These are phyloP conservation scores for Samia ricini DNA, from an alignment of 1,140 invertebrate genomes.

Conservation along the genomic window DNA sequence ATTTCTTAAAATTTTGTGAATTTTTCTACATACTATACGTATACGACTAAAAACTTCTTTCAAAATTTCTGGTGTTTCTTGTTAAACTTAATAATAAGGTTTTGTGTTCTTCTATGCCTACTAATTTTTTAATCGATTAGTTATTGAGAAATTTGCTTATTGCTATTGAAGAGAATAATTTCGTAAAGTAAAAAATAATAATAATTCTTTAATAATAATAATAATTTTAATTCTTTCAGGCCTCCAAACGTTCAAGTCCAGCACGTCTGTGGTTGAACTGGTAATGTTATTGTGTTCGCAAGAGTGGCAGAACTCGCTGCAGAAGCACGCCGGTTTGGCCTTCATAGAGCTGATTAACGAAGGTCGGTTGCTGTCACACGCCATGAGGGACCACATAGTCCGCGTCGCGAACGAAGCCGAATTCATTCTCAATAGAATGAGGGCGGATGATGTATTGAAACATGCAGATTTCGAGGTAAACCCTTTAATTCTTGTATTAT, in stretches of 20 bases:
- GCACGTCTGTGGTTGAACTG: constrained; percentile 97
- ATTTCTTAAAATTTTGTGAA: too few relatives aligned
- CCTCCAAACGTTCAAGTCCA: constrained; percentile 97
- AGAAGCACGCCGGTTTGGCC: constrained; percentile 99
- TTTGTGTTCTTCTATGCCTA: too few relatives aligned
- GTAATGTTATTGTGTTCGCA: constrained; percentile 99
- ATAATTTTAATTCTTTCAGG: constrained; percentile 77
- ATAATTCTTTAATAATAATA: too few relatives aligned
- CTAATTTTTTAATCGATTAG: too few relatives aligned
- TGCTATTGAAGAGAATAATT: too few relatives aligned
- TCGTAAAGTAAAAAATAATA: too few relatives aligned
- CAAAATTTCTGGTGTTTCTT: too few relatives aligned
- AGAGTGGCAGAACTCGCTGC: constrained; percentile 99
- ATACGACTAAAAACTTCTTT: too few relatives aligned
- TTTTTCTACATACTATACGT: too few relatives aligned
- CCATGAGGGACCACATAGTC: constrained; percentile 99
- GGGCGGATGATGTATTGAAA: constrained; percentile 99
- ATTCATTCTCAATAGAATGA: constrained; percentile 98
- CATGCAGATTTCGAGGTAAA: constrained; percentile 98
- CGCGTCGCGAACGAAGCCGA: constrained; percentile 99
- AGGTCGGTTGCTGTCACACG: constrained; percentile 97
- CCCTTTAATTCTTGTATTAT: not conserved
- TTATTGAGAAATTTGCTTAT: too few relatives aligned
- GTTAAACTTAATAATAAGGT: too few relatives aligned
- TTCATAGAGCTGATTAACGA: constrained; percentile 99